These are phyloP conservation scores for Alca torda DNA, from an alignment of 2,797 vertebrate species.

Conservation along the genomic window DNA sequence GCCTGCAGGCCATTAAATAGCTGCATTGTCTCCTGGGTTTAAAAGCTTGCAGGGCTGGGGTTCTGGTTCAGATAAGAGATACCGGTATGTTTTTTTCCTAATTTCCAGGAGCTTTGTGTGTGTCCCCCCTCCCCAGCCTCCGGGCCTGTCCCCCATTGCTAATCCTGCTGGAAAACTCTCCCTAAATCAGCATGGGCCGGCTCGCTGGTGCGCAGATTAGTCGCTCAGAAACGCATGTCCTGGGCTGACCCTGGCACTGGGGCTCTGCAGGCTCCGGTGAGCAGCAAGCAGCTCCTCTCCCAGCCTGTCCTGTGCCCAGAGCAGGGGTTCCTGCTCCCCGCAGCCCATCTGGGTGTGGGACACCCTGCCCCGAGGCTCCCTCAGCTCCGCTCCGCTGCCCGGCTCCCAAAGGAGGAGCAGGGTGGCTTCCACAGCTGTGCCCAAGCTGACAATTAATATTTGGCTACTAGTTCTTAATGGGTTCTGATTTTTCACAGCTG, in stretches of 20 bases:
- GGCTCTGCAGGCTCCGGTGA: background rate
- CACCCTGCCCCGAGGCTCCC: background rate
- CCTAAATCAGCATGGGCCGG: background rate
- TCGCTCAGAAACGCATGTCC: background rate
- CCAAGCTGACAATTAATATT: background rate
- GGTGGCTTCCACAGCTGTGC: background rate
- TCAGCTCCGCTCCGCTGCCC: background rate
- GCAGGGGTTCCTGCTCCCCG: background rate
- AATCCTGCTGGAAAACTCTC: constrained; percentile 48
- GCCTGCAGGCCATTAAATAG: constrained; percentile 30
- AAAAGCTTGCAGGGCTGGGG: constrained; percentile 2
- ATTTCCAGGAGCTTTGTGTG: constrained; percentile 48
- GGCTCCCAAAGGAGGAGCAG: background rate
- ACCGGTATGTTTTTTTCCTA: background rate
- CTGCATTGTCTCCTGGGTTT: constrained; percentile 47
- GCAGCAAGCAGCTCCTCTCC: background rate
- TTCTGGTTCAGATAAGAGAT: constrained; percentile 38
- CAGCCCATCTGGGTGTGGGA: background rate
- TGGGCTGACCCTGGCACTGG: background rate
- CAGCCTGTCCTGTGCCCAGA: background rate
- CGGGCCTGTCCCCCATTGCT: background rate
- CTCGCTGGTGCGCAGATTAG: background rate
- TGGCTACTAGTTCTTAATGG: background rate
- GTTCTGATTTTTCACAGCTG: background rate
- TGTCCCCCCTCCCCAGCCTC: background rate